These are phyloP conservation scores for Tuta absoluta DNA, from an alignment of 2,888 invertebrate species.

Conservation along the genomic window DNA sequence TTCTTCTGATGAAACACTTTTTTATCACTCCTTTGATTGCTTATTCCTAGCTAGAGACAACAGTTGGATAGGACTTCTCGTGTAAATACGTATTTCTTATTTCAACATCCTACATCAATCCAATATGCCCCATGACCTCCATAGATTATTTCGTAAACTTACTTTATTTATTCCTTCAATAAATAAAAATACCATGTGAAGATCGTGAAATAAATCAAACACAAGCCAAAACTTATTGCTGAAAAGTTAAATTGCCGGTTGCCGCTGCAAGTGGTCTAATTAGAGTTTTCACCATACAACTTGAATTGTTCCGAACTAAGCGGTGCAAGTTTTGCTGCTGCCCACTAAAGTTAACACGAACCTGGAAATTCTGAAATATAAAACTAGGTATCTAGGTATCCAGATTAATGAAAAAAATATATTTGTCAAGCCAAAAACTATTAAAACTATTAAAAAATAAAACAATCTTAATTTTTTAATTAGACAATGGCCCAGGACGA, in stretches of 20 bases:
- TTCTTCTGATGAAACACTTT: background rate
- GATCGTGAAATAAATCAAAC: background rate
- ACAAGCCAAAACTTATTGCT: background rate
- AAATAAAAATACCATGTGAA: background rate
- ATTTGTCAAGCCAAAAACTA: too few species aligned
- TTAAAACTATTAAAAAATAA: too few species aligned
- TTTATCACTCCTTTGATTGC: background rate
- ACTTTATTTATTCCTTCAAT: too few species aligned
- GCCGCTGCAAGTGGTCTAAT: conserved; percentile 5
- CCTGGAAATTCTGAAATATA: background rate
- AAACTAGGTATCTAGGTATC: too few species aligned
- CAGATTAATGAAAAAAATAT: too few species aligned
- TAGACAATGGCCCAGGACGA: too few species aligned
- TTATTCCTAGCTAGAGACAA: background rate
- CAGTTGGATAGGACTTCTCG: too few species aligned
- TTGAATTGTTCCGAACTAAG: background rate
- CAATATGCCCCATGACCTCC: too few species aligned
- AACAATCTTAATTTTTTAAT: too few species aligned
- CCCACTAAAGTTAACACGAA: background rate
- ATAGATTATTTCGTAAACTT: too few species aligned
- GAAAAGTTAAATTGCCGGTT: conserved; percentile 1
- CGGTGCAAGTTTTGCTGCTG: background rate
- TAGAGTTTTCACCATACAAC: conserved; percentile 18
- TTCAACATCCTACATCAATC: too few species aligned
- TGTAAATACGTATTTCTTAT: too few species aligned